A percentile compares a stretch with the other conserved stretches of the same genome.
Conservation (phyloP, 2,888 invertebrate species). For the Lordiphosa andalusiaca region DNA sequence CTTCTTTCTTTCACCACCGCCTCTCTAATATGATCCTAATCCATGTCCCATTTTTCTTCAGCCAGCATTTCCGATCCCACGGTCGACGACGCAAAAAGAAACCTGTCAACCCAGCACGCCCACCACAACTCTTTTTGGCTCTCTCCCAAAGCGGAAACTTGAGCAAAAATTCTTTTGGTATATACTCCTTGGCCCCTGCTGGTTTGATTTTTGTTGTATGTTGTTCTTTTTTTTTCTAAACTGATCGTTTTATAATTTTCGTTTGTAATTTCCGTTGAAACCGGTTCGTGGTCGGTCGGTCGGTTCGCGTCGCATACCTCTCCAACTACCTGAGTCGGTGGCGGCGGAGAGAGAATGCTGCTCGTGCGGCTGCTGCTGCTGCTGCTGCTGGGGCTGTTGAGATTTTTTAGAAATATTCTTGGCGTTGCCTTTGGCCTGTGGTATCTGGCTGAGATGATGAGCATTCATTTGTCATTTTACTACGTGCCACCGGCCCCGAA, state of each 20-base stretch:
- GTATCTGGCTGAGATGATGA: slow-evolving; percentile 47
- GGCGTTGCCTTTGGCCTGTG: slow-evolving; percentile 30
- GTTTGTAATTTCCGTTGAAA: slow-evolving; percentile 81
- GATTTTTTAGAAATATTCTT: slow-evolving; percentile 62
- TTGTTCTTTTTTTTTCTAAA: slow-evolving; percentile 62
- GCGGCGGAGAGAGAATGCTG: slow-evolving; percentile 28
- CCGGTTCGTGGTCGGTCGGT: slow-evolving; percentile 70
- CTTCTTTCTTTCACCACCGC: slow-evolving; percentile 20
- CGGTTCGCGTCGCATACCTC: slow-evolving; percentile 65
- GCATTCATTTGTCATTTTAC: slow-evolving; percentile 74
- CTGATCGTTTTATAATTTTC: slow-evolving; percentile 77
- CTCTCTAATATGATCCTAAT: slow-evolving; percentile 25
- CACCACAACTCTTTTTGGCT: slow-evolving; percentile 6
- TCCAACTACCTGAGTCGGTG: slow-evolving; percentile 62
- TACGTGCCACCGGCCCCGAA: slow-evolving; percentile 72
- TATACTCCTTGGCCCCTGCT: slow-evolving; percentile 19
- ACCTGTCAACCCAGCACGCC: not conserved
- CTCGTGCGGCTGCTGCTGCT: slow-evolving; percentile 32
- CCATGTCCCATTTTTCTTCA: slow-evolving; percentile 36
- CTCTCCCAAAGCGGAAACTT: slow-evolving; percentile 51
- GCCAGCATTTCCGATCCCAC: slow-evolving; percentile 66
- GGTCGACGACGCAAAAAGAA: slow-evolving; percentile 30
- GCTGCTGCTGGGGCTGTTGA: slow-evolving; percentile 37
- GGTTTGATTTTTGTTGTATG: slow-evolving; percentile 28
- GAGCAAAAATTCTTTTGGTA: slow-evolving; percentile 47